These are phyloP conservation scores for Eospalax fontanierii DNA, from an alignment of 2,797 vertebrate species.

Conservation along the genomic window DNA sequence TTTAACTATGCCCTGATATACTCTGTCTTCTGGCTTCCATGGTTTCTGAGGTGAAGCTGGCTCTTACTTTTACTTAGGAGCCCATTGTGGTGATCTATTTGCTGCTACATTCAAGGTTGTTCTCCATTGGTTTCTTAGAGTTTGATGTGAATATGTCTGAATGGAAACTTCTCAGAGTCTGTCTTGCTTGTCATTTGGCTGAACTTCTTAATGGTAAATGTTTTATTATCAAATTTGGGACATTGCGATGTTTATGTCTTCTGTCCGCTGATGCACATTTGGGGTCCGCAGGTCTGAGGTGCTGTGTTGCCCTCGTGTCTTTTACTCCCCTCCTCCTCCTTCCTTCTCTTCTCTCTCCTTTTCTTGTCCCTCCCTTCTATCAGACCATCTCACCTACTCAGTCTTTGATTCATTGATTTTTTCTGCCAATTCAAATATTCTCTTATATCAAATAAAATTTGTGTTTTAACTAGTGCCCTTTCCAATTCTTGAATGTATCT, in stretches of 20 bases:
- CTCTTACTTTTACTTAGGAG: not conserved
- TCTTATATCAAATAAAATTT: constrained; percentile 12
- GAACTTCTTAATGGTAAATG: not conserved
- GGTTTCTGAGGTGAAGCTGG: not conserved
- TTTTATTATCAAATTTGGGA: constrained; percentile 15
- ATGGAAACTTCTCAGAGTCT: not conserved
- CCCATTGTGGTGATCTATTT: constrained; percentile 26
- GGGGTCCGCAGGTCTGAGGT: not conserved
- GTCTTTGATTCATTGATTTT: not conserved
- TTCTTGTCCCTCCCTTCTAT: not conserved
- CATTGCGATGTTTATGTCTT: not conserved
- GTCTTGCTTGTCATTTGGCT: not conserved
- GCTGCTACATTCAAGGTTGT: constrained; percentile 16
- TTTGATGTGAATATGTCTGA: constrained; percentile 8
- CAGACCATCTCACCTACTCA: not conserved
- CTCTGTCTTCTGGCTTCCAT: not conserved
- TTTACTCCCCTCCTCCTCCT: not conserved
- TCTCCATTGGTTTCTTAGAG: not conserved
- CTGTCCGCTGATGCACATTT: not conserved
- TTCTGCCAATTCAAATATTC: not conserved
- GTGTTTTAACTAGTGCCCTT: constrained; percentile 1
- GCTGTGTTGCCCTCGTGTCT: not conserved
- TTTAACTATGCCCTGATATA: not conserved
- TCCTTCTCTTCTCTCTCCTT: not conserved
- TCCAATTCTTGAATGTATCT: not conserved